These are phyloP conservation scores for Lutraria lutraria DNA, from an alignment of 2,888 invertebrate species.

Conservation along the genomic window DNA sequence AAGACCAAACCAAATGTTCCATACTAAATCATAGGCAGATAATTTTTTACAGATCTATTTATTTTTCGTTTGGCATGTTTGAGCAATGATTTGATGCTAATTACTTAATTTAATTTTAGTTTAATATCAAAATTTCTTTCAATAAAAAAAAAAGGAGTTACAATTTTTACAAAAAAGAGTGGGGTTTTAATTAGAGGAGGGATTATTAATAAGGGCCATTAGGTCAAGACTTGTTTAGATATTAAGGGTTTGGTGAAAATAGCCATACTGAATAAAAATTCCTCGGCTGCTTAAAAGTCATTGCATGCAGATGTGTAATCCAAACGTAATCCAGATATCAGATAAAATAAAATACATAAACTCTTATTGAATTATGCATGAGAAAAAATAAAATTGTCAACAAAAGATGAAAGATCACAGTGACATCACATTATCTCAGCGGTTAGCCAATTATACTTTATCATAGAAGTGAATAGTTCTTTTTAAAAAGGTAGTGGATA, in stretches of 20 bases:
- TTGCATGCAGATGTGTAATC: not conserved
- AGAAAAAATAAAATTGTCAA: not conserved
- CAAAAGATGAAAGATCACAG: not conserved
- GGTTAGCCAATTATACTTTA: not conserved
- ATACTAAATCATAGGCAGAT: too few relatives aligned
- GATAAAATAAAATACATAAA: not conserved
- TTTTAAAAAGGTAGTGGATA: not conserved
- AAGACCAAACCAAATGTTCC: too few relatives aligned
- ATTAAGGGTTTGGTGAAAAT: not conserved
- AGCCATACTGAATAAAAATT: not conserved
- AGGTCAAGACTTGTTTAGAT: too few relatives aligned
- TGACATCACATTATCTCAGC: not conserved
- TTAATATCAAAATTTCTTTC: too few relatives aligned
- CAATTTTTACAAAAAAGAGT: too few relatives aligned
- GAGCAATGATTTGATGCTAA: too few relatives aligned
- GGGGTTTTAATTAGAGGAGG: too few relatives aligned
- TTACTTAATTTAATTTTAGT: too few relatives aligned
- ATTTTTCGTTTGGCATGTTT: too few relatives aligned
- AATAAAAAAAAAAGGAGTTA: too few relatives aligned
- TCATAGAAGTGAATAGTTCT: not conserved
- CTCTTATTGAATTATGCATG: constrained; percentile 15
- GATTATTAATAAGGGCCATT: too few relatives aligned
- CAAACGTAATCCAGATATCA: not conserved
- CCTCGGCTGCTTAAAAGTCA: not conserved
- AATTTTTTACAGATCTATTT: too few relatives aligned